A percentile compares a stretch with the other conserved stretches of the same genome.
Conservation (phyloP, 2,113 vertebrate genomes). For the Salminus brasiliensis region DNA sequence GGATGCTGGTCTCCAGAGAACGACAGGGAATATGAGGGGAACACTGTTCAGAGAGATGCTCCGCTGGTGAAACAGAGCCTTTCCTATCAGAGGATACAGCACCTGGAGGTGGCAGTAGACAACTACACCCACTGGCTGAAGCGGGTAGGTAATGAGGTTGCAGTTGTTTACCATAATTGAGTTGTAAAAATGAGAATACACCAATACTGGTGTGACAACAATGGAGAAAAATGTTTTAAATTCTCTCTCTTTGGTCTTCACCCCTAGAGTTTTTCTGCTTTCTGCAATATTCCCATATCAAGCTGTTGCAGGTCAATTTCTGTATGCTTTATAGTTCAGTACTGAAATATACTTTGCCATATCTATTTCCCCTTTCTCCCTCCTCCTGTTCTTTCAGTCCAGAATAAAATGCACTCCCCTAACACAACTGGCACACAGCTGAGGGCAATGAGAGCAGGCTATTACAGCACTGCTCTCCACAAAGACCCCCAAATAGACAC, state of each 20-base stretch:
- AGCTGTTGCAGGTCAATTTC: background rate
- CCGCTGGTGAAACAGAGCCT: slow-evolving; percentile 81
- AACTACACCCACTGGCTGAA: slow-evolving; percentile 88
- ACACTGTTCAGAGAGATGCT: slow-evolving; percentile 83
- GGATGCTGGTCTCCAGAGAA: slow-evolving; percentile 76
- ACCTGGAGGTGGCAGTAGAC: slow-evolving; percentile 86
- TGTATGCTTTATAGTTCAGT: background rate
- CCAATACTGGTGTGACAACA: background rate
- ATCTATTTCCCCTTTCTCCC: background rate
- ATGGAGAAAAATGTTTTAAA: background rate
- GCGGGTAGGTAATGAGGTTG: slow-evolving; percentile 76
- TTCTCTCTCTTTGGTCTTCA: background rate
- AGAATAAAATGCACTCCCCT: background rate
- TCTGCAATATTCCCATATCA: background rate
- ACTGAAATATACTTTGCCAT: background rate
- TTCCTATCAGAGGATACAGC: slow-evolving; percentile 83
- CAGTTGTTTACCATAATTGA: too few relatives aligned
- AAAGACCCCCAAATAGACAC: background rate
- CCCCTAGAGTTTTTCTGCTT: background rate
- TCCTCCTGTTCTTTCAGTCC: background rate
- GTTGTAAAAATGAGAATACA: background rate
- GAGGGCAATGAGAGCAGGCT: background rate
- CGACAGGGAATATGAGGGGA: slow-evolving; percentile 76
- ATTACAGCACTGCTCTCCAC: background rate
- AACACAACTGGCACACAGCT: background rate